Conservation (phyloP, 2,888 invertebrate species). For the Dascillus cervinus region DNA sequence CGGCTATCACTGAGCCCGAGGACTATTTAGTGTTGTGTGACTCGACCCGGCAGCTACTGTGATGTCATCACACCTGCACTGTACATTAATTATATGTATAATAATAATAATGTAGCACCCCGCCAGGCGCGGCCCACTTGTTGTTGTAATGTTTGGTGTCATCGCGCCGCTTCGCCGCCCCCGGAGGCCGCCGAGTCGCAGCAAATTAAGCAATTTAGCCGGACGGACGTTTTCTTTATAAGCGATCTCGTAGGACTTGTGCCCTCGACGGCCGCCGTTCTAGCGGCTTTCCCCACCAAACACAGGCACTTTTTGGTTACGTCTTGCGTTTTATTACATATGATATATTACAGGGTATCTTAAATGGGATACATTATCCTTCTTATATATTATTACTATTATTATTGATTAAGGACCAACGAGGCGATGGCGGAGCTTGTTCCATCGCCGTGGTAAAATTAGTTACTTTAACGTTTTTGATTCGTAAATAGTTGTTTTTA, state of each 20-base stretch:
- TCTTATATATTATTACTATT: constrained; percentile 43
- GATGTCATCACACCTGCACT: constrained; percentile 44
- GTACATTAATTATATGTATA: constrained; percentile 44
- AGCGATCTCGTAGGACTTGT: constrained; percentile 20
- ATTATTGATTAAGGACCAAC: constrained; percentile 46
- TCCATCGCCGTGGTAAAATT: constrained; percentile 37
- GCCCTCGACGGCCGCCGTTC: constrained; percentile 51
- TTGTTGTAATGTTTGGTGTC: constrained; percentile 46
- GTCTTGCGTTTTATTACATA: constrained; percentile 42
- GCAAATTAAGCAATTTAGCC: constrained; percentile 3
- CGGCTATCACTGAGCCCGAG: constrained; percentile 82
- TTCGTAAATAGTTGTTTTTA: constrained; percentile 33
- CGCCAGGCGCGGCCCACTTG: constrained; percentile 44
- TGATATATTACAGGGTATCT: constrained; percentile 47
- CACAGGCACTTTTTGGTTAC: constrained; percentile 44
- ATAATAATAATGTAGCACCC: constrained; percentile 41
- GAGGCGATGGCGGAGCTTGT: constrained; percentile 36
- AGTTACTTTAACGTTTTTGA: constrained; percentile 26
- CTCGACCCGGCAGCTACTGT: constrained; percentile 42
- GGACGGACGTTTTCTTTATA: not conserved
- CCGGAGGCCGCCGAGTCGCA: constrained; percentile 49
- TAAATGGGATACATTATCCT: constrained; percentile 45
- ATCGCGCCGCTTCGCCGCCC: constrained; percentile 43
- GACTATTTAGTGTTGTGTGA: constrained; percentile 41
- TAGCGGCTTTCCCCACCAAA: constrained; percentile 43